These are phyloP conservation scores for Leptopilina myrica DNA, from an alignment of 2,888 invertebrate genomes.

Conservation along the genomic window DNA sequence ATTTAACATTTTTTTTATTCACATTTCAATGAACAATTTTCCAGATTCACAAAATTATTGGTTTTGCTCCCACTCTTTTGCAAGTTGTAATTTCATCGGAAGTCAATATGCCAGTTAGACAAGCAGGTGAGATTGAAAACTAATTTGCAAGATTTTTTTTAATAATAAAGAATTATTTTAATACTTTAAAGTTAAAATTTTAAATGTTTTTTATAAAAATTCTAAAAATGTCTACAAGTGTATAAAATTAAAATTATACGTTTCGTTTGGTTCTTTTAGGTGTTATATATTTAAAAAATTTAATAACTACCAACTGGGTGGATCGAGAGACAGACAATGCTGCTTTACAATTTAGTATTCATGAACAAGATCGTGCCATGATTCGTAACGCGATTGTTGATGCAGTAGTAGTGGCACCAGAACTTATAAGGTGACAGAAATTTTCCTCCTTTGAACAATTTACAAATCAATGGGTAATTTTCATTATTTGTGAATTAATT, in stretches of 20 bases:
- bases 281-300: constrained; percentile 97
- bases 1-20: constrained; percentile 34
- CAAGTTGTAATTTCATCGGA: constrained; percentile 96
- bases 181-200: neutral
- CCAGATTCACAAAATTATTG: constrained; percentile 95
- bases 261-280: constrained; percentile 73
- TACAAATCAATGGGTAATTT: neutral
- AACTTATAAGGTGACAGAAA: constrained; percentile 81
- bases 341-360: constrained; percentile 89
- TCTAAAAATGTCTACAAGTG: neutral
- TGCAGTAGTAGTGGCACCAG: constrained; percentile 95
- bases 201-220: neutral
- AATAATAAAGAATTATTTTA: neutral
- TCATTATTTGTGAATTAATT: neutral
- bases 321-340: constrained; percentile 88
- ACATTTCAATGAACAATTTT: constrained; percentile 44
- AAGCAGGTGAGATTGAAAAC: constrained; percentile 83
- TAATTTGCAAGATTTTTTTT: neutral
- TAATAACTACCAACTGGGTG: constrained; percentile 92
- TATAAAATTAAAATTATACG: constrained; percentile 9
- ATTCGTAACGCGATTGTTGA: constrained; percentile 96
- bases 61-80: constrained; percentile 94
- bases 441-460: neutral
- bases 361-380: constrained; percentile 96
- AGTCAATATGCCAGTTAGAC: constrained; percentile 93